Evolutionary conservation across 2,888 invertebrate genomes (phyloP).

Genomic region (Machimus rusticus): DNA sequence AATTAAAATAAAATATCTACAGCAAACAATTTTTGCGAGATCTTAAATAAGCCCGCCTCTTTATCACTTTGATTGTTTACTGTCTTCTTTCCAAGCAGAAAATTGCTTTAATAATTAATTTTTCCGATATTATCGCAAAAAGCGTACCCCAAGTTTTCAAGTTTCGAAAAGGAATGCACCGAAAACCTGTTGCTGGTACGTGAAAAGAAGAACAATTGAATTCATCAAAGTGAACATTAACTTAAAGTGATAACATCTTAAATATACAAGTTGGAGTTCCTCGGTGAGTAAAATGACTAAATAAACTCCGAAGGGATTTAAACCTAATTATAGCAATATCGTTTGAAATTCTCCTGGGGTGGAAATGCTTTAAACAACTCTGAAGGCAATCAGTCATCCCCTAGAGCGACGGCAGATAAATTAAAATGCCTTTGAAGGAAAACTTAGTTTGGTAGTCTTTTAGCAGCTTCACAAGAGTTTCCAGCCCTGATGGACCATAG

Average conservation of each 20-base stretch:
- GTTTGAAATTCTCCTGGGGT: not conserved
- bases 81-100: not conserved
- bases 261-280: not conserved
- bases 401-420: not conserved
- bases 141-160: not conserved
- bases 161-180: not conserved
- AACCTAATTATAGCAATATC: not conserved
- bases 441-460: slow-evolving; percentile 6
- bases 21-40: not conserved
- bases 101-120: not conserved
- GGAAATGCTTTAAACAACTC: not conserved
- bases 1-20: not conserved
- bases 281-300: not conserved
- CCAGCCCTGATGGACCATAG: not conserved
- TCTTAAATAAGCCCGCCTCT: not conserved
- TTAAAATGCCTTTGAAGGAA: not conserved
- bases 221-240: not conserved
- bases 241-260: not conserved
- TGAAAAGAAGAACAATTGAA: not conserved
- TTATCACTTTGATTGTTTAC: not conserved
- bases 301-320: not conserved
- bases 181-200: not conserved
- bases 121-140: not conserved
- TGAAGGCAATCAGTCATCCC: not conserved
- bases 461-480: not conserved